Percentiles rank a stretch among this genome's conserved stretches.
These are phyloP conservation scores for Casuarius casuarius DNA, from an alignment of 2,113 vertebrate genomes.

Conservation along the genomic window DNA sequence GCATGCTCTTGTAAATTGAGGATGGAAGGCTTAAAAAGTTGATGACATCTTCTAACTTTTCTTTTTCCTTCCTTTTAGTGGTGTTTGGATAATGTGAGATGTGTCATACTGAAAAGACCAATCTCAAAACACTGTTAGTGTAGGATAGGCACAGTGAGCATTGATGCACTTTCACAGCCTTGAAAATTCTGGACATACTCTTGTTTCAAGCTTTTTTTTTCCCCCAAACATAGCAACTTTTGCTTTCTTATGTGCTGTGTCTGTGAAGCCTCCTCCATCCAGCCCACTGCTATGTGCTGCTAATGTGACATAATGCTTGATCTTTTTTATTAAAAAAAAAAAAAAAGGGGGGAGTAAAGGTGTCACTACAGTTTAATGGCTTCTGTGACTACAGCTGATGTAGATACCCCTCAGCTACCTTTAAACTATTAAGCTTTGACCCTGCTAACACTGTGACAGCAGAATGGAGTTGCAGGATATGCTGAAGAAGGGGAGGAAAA, in stretches of 20 bases:
- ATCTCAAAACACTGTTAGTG: neutral
- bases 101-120: neutral
- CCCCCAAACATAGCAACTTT: neutral
- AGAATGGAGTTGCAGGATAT: neutral
- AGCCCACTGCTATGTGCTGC: neutral
- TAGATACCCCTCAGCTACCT: neutral
- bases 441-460: neutral
- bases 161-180: neutral
- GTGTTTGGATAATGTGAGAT: neutral
- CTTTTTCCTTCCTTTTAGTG: neutral
- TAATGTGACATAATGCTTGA: neutral
- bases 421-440: neutral
- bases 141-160: neutral
- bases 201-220: neutral
- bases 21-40: neutral
- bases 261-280: neutral
- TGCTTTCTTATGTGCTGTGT: neutral
- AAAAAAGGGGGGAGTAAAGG: neutral
- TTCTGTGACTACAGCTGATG: neutral
- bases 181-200: neutral
- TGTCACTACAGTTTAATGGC: neutral
- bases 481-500: neutral
- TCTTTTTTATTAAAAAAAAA: neutral
- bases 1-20: neutral
- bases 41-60: neutral